Evolutionary conservation across 2,113 vertebrate genomes (phyloP).

Genomic region (Phocoena sinus): DNA sequence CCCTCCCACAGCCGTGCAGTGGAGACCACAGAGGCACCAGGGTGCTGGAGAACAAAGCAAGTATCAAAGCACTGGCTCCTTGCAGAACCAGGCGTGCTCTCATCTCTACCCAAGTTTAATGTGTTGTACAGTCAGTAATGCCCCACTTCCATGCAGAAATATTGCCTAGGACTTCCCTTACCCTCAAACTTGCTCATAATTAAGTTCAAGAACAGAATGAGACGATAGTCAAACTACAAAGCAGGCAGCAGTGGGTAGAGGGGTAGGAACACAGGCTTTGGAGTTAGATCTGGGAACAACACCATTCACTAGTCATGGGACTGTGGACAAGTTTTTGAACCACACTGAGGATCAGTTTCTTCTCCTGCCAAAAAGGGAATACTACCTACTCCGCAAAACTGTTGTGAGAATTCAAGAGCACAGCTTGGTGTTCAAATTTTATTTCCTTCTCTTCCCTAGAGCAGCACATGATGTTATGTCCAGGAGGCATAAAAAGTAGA

Average conservation of each 20-base stretch:
- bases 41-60: not conserved
- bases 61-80: accelerated
- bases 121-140: accelerated
- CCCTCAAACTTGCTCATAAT: not conserved
- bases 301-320: not conserved
- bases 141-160: not conserved
- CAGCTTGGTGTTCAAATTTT: not conserved
- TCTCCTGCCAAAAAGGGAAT: not conserved
- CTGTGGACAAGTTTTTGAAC: not conserved
- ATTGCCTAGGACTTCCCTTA: not conserved
- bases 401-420: not conserved
- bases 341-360: not conserved
- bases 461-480: not conserved
- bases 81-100: not conserved
- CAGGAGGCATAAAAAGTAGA: not conserved
- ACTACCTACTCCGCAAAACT: not conserved
- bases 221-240: too few relatives aligned
- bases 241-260: not conserved
- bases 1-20: not conserved
- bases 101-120: not conserved
- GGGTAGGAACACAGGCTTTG: not conserved
- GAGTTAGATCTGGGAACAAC: not conserved
- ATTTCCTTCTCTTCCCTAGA: not conserved
- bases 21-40: not conserved
- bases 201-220: not conserved